A percentile compares a stretch with the other conserved stretches of the same genome.
Conservation (phyloP, 2,797 vertebrate species). For the Pangasius macronema region DNA sequence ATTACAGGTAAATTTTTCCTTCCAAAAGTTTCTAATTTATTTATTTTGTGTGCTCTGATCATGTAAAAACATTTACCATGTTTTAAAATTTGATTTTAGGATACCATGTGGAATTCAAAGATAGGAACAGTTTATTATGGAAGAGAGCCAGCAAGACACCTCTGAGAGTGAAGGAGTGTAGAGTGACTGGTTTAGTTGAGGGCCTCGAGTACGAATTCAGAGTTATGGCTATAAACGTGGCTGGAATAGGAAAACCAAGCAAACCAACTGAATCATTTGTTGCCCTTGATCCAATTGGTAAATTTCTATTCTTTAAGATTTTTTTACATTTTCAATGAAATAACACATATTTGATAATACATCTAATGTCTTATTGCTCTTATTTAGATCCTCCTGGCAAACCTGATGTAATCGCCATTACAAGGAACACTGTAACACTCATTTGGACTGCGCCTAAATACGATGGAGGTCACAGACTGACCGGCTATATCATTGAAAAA, state of each 20-base stretch:
- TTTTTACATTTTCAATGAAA: neutral
- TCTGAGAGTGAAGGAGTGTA: constrained; percentile 92
- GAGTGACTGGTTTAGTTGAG: constrained; percentile 93
- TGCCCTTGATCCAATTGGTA: constrained; percentile 97
- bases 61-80: neutral
- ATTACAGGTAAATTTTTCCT: constrained; percentile 84
- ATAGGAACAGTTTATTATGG: constrained; percentile 97
- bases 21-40: neutral
- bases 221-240: constrained; percentile 96
- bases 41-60: neutral
- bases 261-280: constrained; percentile 86
- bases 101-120: constrained; percentile 95
- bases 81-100: constrained; percentile 71
- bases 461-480: constrained; percentile 94
- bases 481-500: constrained; percentile 95
- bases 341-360: neutral
- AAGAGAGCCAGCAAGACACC: constrained; percentile 91
- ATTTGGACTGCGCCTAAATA: constrained; percentile 97
- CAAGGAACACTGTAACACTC: constrained; percentile 90
- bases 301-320: constrained; percentile 58
- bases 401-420: constrained; percentile 94
- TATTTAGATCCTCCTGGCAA: constrained; percentile 95
- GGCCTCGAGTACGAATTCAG: constrained; percentile 98
- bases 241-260: constrained; percentile 96
- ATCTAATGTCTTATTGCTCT: constrained; percentile 19